Evolutionary conservation across 92 coral and sea anemone genomes (phyloP).

Genomic region (Palythoa heliodiscus): DNA sequence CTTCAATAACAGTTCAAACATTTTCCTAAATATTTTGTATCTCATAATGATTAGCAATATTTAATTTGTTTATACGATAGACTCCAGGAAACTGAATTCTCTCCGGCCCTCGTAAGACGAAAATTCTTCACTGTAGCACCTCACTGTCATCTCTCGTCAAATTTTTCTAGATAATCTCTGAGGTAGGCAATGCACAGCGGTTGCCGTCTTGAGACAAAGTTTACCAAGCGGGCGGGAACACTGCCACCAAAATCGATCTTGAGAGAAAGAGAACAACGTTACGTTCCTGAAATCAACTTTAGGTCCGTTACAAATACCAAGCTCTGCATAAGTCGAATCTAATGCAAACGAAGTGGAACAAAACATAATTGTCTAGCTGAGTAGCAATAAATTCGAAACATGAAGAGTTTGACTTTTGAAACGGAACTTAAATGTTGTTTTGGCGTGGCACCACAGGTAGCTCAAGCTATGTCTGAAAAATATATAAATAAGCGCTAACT

Average conservation of each 20-base stretch:
- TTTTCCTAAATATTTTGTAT: background rate
- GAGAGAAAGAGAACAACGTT: background rate
- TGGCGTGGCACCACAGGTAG: too few relatives aligned
- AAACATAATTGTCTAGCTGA: too few relatives aligned
- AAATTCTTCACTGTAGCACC: background rate
- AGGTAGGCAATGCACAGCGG: constrained; percentile 86
- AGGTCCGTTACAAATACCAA: background rate
- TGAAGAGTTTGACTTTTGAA: too few relatives aligned
- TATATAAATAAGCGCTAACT: too few relatives aligned
- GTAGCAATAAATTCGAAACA: too few relatives aligned
- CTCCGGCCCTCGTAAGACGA: background rate
- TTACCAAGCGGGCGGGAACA: constrained; percentile 76
- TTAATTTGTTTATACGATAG: background rate
- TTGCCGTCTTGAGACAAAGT: constrained; percentile 78
- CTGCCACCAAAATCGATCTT: constrained; percentile 87
- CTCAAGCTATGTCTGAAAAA: too few relatives aligned
- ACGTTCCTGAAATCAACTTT: background rate
- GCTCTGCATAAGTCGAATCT: background rate
- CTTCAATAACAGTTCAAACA: background rate
- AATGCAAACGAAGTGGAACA: too few relatives aligned
- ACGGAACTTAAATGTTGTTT: too few relatives aligned
- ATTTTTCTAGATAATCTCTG: constrained; percentile 66
- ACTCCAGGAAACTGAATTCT: background rate
- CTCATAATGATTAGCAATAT: background rate
- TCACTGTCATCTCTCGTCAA: constrained; percentile 27